phyloP scores from a whole-genome alignment of 1,140 invertebrate genomes.

The Drosophila nasuta region DNA sequence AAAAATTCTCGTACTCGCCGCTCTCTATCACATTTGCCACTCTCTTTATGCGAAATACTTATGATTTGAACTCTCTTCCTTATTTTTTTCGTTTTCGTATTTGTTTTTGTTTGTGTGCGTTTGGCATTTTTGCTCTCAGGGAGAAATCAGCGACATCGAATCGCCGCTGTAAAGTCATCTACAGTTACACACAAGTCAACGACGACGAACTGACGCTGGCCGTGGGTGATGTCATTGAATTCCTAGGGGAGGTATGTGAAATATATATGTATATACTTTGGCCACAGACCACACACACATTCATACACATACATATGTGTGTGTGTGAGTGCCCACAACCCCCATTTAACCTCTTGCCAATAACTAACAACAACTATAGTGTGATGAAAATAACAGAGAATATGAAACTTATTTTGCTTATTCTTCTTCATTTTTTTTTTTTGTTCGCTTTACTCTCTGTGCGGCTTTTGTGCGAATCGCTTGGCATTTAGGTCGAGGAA shows the following conservation, averaged over 20 bases:
- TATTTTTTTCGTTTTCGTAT: constrained; percentile 7
- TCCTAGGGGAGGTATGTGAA: constrained; percentile 91
- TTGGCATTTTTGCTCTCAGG: constrained; percentile 63
- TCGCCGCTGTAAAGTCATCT: constrained; percentile 93
- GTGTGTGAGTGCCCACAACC: not conserved
- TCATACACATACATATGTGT: constrained; percentile 12
- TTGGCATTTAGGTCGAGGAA: constrained; percentile 87
- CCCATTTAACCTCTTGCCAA: constrained; percentile 75
- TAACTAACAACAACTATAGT: constrained; percentile 24
- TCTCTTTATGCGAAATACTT: constrained; percentile 20
- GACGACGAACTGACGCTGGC: constrained; percentile 95
- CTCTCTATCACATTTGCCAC: not conserved
- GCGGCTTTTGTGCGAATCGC: constrained; percentile 42
- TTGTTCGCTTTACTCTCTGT: constrained; percentile 12
- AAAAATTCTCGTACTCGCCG: not conserved
- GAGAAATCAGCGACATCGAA: constrained; percentile 85
- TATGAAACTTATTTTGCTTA: constrained; percentile 29
- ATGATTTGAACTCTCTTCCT: constrained; percentile 23
- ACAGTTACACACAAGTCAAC: constrained; percentile 95
- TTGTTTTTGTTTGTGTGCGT: not conserved
- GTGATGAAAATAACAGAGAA: constrained; percentile 9
- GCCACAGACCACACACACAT: constrained; percentile 20
- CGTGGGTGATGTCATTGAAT: constrained; percentile 94
- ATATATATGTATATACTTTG: constrained; percentile 7
- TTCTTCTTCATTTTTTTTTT: constrained; percentile 25